Conservation (phyloP, 2,113 vertebrate species). For the Cyanocitta stelleri region DNA sequence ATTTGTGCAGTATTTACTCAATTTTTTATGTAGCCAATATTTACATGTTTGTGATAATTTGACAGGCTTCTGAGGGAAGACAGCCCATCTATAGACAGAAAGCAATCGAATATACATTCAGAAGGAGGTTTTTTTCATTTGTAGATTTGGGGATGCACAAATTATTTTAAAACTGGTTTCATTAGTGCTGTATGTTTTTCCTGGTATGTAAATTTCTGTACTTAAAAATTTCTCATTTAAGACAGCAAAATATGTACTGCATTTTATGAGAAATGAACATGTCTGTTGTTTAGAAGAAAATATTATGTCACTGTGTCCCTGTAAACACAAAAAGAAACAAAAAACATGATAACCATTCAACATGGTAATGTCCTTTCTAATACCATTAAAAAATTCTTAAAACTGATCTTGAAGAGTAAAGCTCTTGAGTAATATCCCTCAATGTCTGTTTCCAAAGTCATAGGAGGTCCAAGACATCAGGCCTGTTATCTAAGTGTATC, state of each 20-base stretch:
- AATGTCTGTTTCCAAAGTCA: background rate
- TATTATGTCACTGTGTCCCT: background rate
- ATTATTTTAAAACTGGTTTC: background rate
- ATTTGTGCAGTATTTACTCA: fast-evolving
- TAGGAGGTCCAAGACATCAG: background rate
- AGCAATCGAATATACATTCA: fast-evolving
- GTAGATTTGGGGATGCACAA: background rate
- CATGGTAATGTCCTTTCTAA: background rate
- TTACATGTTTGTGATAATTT: background rate
- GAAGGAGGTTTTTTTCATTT: background rate
- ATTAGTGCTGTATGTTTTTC: background rate
- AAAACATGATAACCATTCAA: background rate
- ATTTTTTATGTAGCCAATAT: background rate
- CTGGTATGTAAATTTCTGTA: background rate
- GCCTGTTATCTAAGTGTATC: background rate
- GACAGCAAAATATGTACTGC: background rate
- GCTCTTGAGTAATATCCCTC: background rate
- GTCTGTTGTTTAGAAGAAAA: background rate
- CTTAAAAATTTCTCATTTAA: background rate
- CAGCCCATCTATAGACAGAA: background rate
- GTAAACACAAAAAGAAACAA: background rate
- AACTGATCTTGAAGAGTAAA: background rate
- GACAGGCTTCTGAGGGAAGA: background rate
- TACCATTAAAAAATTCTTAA: background rate
- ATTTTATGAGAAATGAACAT: background rate